Percentiles rank a stretch among this genome's conserved stretches.
phyloP scores from a whole-genome alignment of 2,888 invertebrate genomes.

The Hyposoter dolosus region DNA sequence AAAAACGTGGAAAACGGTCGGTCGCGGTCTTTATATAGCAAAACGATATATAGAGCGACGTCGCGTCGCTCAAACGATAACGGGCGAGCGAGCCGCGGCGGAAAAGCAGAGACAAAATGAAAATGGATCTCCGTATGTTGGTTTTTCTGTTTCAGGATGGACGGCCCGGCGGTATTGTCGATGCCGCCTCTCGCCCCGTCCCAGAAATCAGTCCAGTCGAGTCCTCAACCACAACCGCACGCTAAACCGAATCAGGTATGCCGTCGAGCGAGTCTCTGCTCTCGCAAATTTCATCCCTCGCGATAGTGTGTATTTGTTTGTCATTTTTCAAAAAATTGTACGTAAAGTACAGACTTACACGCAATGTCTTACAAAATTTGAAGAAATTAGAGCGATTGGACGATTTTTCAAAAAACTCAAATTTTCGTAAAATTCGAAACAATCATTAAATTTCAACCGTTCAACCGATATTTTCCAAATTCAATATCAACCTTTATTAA shows the following conservation, averaged over 20 bases:
- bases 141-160: conserved; percentile 81
- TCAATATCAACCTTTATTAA: too few species aligned
- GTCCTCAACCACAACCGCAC: conserved; percentile 84
- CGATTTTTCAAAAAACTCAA: too few species aligned
- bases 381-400: too few species aligned
- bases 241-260: conserved; percentile 87
- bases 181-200: conserved; percentile 85
- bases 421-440: too few species aligned
- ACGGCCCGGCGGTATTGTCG: conserved; percentile 86
- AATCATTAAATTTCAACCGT: too few species aligned
- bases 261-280: neutral
- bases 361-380: too few species aligned
- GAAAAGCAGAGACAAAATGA: conserved; percentile 54
- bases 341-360: too few species aligned
- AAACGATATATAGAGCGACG: neutral
- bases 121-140: conserved; percentile 42
- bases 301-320: neutral
- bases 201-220: conserved; percentile 85
- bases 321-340: too few species aligned
- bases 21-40: neutral
- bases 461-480: too few species aligned
- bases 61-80: neutral
- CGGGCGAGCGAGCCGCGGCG: neutral
- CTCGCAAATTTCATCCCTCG: neutral
- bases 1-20: neutral